Base-by-base conservation (phyloP, 2,888 invertebrate species). In the Eilema griseolum region DNA sequence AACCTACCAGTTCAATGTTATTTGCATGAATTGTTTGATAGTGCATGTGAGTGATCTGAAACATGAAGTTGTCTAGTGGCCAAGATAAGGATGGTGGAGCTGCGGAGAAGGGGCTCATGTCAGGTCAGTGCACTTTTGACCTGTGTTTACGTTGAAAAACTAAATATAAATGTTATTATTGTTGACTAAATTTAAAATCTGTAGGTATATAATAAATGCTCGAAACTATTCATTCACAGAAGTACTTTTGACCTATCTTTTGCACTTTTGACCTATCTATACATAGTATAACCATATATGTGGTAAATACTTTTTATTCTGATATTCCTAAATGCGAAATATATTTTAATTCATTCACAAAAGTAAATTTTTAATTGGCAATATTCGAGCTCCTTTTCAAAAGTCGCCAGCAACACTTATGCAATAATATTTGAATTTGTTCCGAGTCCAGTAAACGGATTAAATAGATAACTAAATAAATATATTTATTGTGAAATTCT, bases 21-120 rank as follows among this genome's bases (percentile, higher is more conserved):
- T 82, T 85, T 80, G 79, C 76, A 75, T 81, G 75, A 59, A 69
- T 75, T 74, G 63, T 72, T 74, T 77, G 72, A 75, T 80, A 77
- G 69, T 72, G 69, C 72, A 75, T 74, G 74, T 70, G 31, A 64
- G 74, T 74, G 64, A 33, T 56, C 31, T 1, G 66, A 84, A 83
- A 66, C 12, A 94, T 95, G 95, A 86, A 94, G 80, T 84, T 95
- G 75, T 75, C 85, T 65, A 93, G 93, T 8, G 94, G 93, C 26
- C 94, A 94, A 80, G 95, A 93, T 73, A 89, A 90, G 77, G 95
- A 95, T 69, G 95, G 95, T 12, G 95, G 95, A 0, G 86, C 93
- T 1, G 90, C 93, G 1, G 94, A 93, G 74, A 73, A 86, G n/a
- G 82, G 84, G 23, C 82, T 90, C 20, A 72, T 90, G 77, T 83